Evolutionary conservation across 2,113 vertebrate species (phyloP).

Genomic region (Pituophis catenifer): DNA sequence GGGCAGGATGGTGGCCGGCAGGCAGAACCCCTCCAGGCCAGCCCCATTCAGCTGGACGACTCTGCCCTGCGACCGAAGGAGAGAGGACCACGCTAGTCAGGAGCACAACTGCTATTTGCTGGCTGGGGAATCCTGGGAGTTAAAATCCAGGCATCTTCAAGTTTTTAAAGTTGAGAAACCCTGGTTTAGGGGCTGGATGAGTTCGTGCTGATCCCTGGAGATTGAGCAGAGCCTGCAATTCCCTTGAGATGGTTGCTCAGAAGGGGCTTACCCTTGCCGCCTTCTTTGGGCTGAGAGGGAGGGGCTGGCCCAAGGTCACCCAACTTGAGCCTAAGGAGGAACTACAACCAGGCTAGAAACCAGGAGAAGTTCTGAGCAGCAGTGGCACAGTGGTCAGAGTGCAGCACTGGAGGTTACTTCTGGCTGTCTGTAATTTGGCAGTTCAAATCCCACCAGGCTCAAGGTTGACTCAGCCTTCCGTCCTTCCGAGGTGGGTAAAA

Average conservation of each 20-base stretch:
- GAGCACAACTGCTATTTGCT: rapidly evolving
- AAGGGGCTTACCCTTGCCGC: not conserved
- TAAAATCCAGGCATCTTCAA: not conserved
- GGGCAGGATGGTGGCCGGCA: constrained; percentile 4
- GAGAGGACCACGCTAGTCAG: rapidly evolving
- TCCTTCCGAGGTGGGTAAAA: too few relatives aligned
- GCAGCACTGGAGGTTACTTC: too few relatives aligned
- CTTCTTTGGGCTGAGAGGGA: not conserved
- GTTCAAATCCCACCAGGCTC: too few relatives aligned
- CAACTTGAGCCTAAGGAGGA: not conserved
- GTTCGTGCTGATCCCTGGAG: not conserved
- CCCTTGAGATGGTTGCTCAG: rapidly evolving
- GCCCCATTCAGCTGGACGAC: constrained; percentile 57
- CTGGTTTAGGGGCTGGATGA: too few relatives aligned
- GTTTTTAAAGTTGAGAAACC: too few relatives aligned
- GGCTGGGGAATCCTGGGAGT: not conserved
- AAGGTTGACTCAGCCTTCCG: too few relatives aligned
- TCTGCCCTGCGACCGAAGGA: constrained; percentile 25
- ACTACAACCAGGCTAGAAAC: too few relatives aligned
- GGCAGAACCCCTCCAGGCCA: constrained; percentile 32
- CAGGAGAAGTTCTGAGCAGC: too few relatives aligned
- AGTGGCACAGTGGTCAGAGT: too few relatives aligned
- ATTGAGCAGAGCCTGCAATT: not conserved
- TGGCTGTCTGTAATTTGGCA: too few relatives aligned
- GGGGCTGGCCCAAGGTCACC: not conserved